Base-by-base conservation (phyloP, 1,140 invertebrate genomes). In the Musca domestica region DNA sequence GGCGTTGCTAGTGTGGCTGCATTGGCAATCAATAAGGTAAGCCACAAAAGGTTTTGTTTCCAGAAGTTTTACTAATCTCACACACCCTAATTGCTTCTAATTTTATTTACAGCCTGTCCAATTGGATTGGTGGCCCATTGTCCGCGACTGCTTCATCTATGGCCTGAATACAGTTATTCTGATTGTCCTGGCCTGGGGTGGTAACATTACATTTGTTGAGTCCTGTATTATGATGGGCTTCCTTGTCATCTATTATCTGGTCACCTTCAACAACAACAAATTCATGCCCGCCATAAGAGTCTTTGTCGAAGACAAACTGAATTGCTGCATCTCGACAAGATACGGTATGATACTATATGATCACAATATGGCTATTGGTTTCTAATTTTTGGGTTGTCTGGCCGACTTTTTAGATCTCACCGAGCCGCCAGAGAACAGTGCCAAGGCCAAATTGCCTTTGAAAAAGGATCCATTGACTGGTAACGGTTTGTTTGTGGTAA, bases 1-100 rank as follows among this genome's bases (percentile, higher is more conserved):
- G 92, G 92, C 51, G 94, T 95, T 0, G 91, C 92, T 0, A 91
- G 92, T 5, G 83, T 94, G n/a, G 92, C 92, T 19, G 90, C 91
- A 7, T 78, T 96, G 2, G 88, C 89, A 25, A 90, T 92, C 12
- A 83, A 86, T 30, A 80, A 86, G 81, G 94, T 95, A 67, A 14
- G 34, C 17, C n/a, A n/a, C n/a, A 61, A 25, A 25, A n/a, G n/a
- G n/a, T n/a, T n/a, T n/a, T n/a, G n/a, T n/a, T n/a, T n/a, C n/a
- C n/a, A n/a, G n/a, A n/a, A 23, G 23, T 54, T 54, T 22, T 23
- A 25, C 1, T 54, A 54, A 14, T 12, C 0, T 54, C 9, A 10
- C 15, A 46, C 10, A 15, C 15, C 10, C 10, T 19, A 4, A 51
- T 51, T 51, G 6, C 6, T 51, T 6, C 17, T 12, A 46, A 41